Base-by-base conservation (phyloP, 2,113 vertebrate genomes). In the Eudyptes chrysolophus region DNA sequence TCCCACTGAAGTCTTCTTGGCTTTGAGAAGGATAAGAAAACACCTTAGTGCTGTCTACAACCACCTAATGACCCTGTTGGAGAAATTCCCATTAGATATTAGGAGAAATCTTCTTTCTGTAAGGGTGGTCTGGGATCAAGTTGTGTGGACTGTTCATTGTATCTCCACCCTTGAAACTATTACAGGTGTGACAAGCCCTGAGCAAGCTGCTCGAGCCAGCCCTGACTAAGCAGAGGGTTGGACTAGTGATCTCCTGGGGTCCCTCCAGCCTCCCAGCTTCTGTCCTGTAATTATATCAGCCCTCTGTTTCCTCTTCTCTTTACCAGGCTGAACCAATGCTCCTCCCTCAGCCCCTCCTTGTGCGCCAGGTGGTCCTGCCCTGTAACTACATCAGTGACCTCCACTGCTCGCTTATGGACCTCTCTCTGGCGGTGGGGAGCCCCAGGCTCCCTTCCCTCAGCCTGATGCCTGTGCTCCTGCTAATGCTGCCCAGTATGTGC, bases 131-230 rank as follows among this genome's bases (percentile, higher is more conserved):
- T 57, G 42, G 11, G 17, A 8, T 36, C 25, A 75, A 36, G 42
- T 8, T 58, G 10, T 0, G 0, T 36, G 21, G 13, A 26, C 21
- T 40, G n/a, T 36, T 57, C 14, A 16, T 16, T 24, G 8, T 22
- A 21, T 44, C n/a, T 46, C n/a, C 17, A 57, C 21, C 6, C 11
- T 27, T 58, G 51, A 70, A 92, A 6, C 13, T 71, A 17, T 64
- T 38, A 34, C 10, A 38, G 19, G 38, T 51, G 7, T 29, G 32
- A 62, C 22, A 62, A 42, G 13, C 22, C 17, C 26, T 36, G 9
- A 36, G 15, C 46, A 55, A 44, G 30, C 54, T 69, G 17, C 14
- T 52, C 1, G 5, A 57, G 20, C 6, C 62, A 65, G 10, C 25
- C 22, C 15, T 55, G 46, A 16, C 46, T 61, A n/a, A 66, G 26